Conservation (phyloP, 2,113 vertebrate species). For the Pheucticus melanocephalus region DNA sequence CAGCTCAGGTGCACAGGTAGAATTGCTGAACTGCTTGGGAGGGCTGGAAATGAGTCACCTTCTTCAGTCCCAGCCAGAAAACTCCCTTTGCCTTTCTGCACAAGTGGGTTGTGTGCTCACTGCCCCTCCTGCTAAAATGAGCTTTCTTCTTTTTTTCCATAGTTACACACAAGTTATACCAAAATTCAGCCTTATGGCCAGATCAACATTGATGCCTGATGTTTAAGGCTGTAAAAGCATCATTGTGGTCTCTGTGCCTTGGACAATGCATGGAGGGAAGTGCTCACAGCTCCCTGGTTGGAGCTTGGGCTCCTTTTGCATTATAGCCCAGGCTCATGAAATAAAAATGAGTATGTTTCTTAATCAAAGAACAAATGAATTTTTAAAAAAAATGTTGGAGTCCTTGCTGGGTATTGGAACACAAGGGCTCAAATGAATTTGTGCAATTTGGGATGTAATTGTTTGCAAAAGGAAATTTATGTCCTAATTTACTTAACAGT, state of each 20-base stretch:
- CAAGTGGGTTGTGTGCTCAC: background rate
- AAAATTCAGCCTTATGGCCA: background rate
- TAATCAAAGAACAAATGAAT: conserved; percentile 69
- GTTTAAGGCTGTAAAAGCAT: background rate
- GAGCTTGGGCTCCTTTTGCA: conserved; percentile 22
- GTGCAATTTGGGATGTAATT: background rate
- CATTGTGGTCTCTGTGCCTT: background rate
- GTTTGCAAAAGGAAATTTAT: background rate
- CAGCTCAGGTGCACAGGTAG: background rate
- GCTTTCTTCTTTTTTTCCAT: background rate
- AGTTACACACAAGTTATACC: background rate
- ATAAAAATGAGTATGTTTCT: conserved; percentile 55
- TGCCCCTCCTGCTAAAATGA: background rate
- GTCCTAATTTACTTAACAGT: background rate
- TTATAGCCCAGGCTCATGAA: conserved; percentile 28
- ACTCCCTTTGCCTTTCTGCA: background rate
- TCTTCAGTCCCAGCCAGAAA: background rate
- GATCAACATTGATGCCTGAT: background rate
- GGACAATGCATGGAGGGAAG: background rate
- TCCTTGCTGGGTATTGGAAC: conserved; percentile 13
- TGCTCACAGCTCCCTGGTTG: background rate
- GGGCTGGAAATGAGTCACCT: background rate
- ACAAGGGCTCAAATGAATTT: background rate
- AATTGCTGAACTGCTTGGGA: background rate
- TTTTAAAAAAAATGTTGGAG: background rate